phyloP scores from a whole-genome alignment of 2,797 vertebrate genomes.

The Sebastes reedi region DNA sequence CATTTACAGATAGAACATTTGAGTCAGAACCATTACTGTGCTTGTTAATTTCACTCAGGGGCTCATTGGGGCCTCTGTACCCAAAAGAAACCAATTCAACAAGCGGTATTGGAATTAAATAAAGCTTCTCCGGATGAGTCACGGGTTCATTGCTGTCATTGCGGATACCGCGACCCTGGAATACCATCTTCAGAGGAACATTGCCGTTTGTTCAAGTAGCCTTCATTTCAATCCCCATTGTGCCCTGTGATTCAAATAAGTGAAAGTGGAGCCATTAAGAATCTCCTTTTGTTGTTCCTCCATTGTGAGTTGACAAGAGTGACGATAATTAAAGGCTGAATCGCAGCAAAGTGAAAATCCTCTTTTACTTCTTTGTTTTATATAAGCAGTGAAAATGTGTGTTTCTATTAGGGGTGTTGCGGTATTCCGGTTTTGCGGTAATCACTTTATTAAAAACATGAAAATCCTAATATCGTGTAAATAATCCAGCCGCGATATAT shows the following conservation, averaged over 20 bases:
- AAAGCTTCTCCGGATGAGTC: slow-evolving; percentile 43
- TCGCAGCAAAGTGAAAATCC: neutral
- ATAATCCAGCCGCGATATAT: fast-evolving
- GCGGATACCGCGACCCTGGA: neutral
- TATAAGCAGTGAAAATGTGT: neutral
- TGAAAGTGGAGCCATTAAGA: slow-evolving; percentile 14
- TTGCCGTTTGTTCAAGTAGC: neutral
- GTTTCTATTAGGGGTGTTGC: neutral
- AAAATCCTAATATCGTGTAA: too few relatives aligned
- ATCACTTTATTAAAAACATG: fast-evolving
- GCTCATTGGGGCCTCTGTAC: neutral
- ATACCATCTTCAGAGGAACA: neutral
- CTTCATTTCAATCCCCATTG: neutral
- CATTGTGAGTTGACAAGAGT: neutral
- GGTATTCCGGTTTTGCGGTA: too few relatives aligned
- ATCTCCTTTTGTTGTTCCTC: neutral
- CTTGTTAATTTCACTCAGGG: slow-evolving; percentile 32
- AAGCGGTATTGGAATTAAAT: slow-evolving; percentile 23
- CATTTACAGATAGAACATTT: slow-evolving; percentile 16
- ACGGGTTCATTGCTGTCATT: neutral
- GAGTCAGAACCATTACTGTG: slow-evolving; percentile 40
- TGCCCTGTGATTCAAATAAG: neutral
- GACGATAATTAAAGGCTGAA: slow-evolving; percentile 12
- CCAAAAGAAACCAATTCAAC: slow-evolving; percentile 23
- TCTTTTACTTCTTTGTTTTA: neutral